Base-by-base conservation (phyloP, 2,888 invertebrate species). In the Spialia ferax region DNA sequence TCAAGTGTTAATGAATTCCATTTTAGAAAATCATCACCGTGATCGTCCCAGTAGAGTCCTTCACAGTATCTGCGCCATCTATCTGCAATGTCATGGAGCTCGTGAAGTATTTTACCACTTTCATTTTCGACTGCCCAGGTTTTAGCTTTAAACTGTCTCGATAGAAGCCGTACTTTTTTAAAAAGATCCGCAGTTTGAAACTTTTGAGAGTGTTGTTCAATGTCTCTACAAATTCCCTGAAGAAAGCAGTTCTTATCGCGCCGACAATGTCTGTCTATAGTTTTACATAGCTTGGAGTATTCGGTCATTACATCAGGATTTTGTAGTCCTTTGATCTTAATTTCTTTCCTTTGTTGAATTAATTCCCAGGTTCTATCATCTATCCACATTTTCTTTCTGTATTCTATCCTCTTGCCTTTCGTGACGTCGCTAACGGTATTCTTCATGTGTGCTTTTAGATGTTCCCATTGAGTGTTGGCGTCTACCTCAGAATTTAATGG, bases 341-440 rank as follows among this genome's bases (percentile, higher is more conserved):
- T 48, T 8, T 20, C 10, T 10, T 48, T 48, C 48, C 48, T 48
- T 15, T 1, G 18, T 48, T 18, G 2, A 20, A 48, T 48, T 13
- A 48, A 8, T 10, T 48, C 48, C 48, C 48, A 48, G 48, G 48
- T 48, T 8, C 48, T 48, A 10, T 48, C 48, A 48, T 20, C 20
- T 20, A 48, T 48, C 48, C 48, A 48, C 5, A 10, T 48, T 13
- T 13, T 48, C 48, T 20, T 48, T 13, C 13, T 48, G 18, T 20
- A 48, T 48, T 48, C 48, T 20, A 10, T 8, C 20, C 2, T 48
- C 18, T 10, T 48, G 8, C n/a, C 13, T 3, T 13, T 20, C 1
- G 48, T 48, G 2, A 18, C 8, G 18, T 48, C 20, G 8, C 20
- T 20, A 10, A 48, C 2, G 48, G 48, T 18, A 5, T 38, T 5